These are phyloP conservation scores for Paragorgia papillata DNA, from an alignment of 92 coral and sea anemone species.

Conservation along the genomic window DNA sequence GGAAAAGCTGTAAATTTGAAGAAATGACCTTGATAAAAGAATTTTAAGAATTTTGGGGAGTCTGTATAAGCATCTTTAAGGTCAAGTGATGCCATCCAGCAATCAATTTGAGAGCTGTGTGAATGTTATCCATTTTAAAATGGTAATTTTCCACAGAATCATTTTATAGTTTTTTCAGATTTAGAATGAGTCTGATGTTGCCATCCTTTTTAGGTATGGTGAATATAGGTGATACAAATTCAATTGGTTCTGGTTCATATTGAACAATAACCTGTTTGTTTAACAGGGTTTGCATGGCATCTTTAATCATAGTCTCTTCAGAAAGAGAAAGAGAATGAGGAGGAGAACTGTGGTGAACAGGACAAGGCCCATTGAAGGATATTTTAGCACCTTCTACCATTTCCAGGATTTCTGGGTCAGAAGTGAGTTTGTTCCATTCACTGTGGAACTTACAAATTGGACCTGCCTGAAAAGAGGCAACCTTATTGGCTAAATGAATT, in stretches of 20 bases:
- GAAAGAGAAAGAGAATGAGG: background rate
- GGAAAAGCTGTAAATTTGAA: background rate
- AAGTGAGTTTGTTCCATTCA: no score
- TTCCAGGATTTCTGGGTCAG: no score
- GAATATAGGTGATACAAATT: background rate
- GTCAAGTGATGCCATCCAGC: background rate
- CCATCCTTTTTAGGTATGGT: background rate
- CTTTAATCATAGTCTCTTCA: no score
- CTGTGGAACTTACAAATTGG: no score
- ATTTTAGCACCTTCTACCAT: no score
- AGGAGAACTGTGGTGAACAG: background rate
- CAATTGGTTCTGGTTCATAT: no score
- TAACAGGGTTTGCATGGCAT: no score
- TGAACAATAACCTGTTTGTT: no score
- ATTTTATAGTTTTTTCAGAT: conserved; percentile 2
- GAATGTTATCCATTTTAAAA: background rate
- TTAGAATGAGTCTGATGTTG: background rate
- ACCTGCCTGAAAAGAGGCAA: no score
- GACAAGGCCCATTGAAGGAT: no score
- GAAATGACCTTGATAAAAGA: background rate
- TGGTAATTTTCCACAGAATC: background rate
- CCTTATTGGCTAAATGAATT: no score
- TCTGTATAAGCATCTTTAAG: background rate
- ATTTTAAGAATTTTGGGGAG: background rate
- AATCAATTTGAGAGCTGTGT: background rate